A percentile compares a stretch with the other conserved stretches of the same genome.
Conservation (phyloP, 2,888 invertebrate genomes). For the Nowickia ferox region DNA sequence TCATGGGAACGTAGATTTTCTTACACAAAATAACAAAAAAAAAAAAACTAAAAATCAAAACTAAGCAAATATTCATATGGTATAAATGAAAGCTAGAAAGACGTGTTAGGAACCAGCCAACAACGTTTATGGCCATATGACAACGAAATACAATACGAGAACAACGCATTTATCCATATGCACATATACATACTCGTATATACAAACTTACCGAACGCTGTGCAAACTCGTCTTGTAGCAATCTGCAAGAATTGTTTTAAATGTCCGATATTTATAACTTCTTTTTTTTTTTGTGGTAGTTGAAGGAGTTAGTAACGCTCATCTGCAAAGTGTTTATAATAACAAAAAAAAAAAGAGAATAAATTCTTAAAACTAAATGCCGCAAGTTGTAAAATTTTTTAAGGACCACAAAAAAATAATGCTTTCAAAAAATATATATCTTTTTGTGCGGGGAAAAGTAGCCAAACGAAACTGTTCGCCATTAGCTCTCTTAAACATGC, state of each 20-base stretch:
- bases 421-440: not conserved
- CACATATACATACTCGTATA: too few species aligned
- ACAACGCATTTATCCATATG: not conserved
- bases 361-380: conserved; percentile 49
- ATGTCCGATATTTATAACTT: conserved; percentile 14
- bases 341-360: not conserved
- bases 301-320: conserved; percentile 51
- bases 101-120: conserved; percentile 56
- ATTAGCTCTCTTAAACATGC: conserved; percentile 48
- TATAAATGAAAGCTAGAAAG: conserved; percentile 29
- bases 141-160: conserved; percentile 46
- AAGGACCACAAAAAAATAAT: not conserved
- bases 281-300: conserved; percentile 4
- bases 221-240: not conserved
- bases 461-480: conserved; percentile 30
- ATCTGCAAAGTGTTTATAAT: conserved; percentile 10
- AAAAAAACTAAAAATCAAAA: conserved; percentile 19
- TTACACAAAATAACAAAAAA: not conserved
- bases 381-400: conserved; percentile 59
- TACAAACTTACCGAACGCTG: not conserved
- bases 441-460: conserved; percentile 33
- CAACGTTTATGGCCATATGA: conserved; percentile 56
- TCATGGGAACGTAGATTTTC: conserved; percentile 63
- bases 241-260: conserved; percentile 37
- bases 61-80: conserved; percentile 49